Conservation (phyloP, 2,797 vertebrate species). For the Yasuhikotakia modesta region DNA sequence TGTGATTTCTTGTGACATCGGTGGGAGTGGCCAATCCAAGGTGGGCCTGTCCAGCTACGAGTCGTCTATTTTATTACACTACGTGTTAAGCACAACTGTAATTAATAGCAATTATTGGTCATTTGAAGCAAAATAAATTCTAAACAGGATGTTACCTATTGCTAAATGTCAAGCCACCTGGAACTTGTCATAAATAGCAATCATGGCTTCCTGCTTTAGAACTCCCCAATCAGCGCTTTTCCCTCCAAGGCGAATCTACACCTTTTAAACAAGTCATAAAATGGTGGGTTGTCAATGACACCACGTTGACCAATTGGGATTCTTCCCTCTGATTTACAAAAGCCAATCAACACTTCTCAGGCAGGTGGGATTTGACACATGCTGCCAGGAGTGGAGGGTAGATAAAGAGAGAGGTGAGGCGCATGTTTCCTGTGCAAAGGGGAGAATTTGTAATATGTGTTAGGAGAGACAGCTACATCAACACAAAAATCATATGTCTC, state of each 20-base stretch:
- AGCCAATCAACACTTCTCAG: conserved; percentile 47
- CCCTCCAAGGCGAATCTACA: conserved; percentile 33
- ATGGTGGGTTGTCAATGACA: conserved; percentile 14
- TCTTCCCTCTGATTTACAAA: conserved; percentile 50
- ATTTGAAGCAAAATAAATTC: neutral
- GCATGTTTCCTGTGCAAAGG: conserved; percentile 57
- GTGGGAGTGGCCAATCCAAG: too few relatives aligned
- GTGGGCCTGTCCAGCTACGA: too few relatives aligned
- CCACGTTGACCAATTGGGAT: conserved; percentile 38
- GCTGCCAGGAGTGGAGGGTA: conserved; percentile 20
- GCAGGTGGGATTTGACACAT: conserved; percentile 48
- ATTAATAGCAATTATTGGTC: neutral
- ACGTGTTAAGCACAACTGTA: too few relatives aligned
- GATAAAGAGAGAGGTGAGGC: conserved; percentile 40
- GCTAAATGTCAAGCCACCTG: conserved; percentile 8
- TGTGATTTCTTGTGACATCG: too few relatives aligned
- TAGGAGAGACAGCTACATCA: conserved; percentile 41
- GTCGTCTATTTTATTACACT: too few relatives aligned
- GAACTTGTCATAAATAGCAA: conserved; percentile 30
- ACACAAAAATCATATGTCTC: conserved; percentile 35
- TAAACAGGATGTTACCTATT: neutral
- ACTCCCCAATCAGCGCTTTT: conserved; percentile 25
- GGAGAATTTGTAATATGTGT: conserved; percentile 42
- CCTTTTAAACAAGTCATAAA: conserved; percentile 23
- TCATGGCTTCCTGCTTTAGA: neutral